phyloP scores from a whole-genome alignment of 2,888 invertebrate genomes.

The Yponomeuta plumbellus region DNA sequence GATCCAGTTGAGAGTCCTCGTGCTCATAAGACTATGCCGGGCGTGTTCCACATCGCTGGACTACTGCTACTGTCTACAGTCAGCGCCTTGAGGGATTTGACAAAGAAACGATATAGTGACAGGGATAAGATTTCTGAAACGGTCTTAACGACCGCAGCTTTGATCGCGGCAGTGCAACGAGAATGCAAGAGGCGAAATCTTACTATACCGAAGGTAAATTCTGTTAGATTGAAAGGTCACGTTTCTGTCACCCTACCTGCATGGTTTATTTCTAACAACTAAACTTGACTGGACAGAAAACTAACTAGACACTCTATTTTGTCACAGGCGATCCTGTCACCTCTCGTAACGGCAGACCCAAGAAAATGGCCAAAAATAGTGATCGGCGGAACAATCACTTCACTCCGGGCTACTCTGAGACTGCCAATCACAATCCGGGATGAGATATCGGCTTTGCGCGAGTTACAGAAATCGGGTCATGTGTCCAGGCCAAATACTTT shows the following conservation, averaged over 20 bases:
- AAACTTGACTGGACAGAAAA: no score
- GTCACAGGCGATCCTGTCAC: slow-evolving; percentile 55
- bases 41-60: slow-evolving; percentile 78
- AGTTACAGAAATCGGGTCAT: slow-evolving; percentile 48
- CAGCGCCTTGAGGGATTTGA: slow-evolving; percentile 78
- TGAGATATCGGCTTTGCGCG: slow-evolving; percentile 51
- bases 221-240: neutral
- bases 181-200: slow-evolving; percentile 61
- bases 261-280: no score
- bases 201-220: slow-evolving; percentile 53
- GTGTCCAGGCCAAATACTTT: slow-evolving; percentile 49
- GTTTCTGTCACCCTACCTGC: no score
- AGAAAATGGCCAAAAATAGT: slow-evolving; percentile 59
- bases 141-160: slow-evolving; percentile 58
- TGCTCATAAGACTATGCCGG: slow-evolving; percentile 77
- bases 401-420: slow-evolving; percentile 39
- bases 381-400: slow-evolving; percentile 34
- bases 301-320: slow-evolving; percentile 22
- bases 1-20: slow-evolving; percentile 86
- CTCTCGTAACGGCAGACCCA: slow-evolving; percentile 59
- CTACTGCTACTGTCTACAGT: slow-evolving; percentile 80
- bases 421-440: slow-evolving; percentile 49
- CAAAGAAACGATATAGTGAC: slow-evolving; percentile 63
- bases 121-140: slow-evolving; percentile 50
- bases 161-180: slow-evolving; percentile 54